phyloP scores from a whole-genome alignment of 1,140 invertebrate genomes.

The Apis laboriosa region DNA sequence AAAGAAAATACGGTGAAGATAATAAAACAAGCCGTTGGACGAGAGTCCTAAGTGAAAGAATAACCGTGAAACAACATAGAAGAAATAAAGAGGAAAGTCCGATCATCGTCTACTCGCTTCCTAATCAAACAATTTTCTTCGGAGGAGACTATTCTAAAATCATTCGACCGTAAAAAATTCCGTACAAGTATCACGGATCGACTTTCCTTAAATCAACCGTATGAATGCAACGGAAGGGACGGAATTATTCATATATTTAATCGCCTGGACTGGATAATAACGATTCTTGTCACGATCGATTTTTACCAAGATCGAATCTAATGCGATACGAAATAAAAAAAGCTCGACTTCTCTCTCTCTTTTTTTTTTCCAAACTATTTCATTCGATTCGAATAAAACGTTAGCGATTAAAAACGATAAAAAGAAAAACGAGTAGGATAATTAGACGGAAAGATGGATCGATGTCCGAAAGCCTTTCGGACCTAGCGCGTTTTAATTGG shows the following conservation, averaged over 20 bases:
- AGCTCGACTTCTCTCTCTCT: not conserved
- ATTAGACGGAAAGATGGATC: not conserved
- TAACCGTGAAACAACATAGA: not conserved
- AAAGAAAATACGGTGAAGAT: not conserved
- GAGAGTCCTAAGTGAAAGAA: not conserved
- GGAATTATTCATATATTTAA: slow-evolving; percentile 48
- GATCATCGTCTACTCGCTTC: slow-evolving; percentile 42
- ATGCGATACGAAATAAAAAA: not conserved
- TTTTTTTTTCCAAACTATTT: not conserved
- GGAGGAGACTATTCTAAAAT: slow-evolving; percentile 40
- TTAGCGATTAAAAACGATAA: not conserved
- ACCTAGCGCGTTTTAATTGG: not conserved
- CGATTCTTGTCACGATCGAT: slow-evolving; percentile 19
- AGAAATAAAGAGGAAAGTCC: not conserved
- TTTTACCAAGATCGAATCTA: slow-evolving; percentile 16
- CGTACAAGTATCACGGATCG: not conserved
- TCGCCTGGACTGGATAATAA: slow-evolving; percentile 13
- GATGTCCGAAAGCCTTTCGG: not conserved
- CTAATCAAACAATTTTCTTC: slow-evolving; percentile 58
- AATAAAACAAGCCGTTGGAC: not conserved
- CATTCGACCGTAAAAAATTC: slow-evolving; percentile 29
- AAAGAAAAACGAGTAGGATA: not conserved
- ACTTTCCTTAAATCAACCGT: slow-evolving; percentile 56
- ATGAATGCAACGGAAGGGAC: slow-evolving; percentile 9
- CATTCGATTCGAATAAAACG: not conserved